These are phyloP conservation scores for Gobius niger DNA, from an alignment of 2,113 vertebrate genomes.

Conservation along the genomic window DNA sequence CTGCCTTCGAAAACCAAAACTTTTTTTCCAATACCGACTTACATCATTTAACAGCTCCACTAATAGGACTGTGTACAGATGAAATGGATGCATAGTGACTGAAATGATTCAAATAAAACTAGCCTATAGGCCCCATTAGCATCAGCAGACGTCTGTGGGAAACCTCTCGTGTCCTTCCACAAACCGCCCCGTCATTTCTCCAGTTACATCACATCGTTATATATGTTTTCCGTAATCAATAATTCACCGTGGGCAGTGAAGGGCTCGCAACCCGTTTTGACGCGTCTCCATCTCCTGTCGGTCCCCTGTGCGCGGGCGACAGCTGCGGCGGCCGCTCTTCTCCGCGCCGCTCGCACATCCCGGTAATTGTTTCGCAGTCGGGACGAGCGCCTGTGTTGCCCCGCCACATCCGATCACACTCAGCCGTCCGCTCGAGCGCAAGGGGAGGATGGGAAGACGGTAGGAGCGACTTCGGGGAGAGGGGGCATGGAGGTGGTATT, in stretches of 20 bases:
- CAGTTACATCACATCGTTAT: conserved; percentile 30
- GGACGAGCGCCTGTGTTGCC: conserved; percentile 46
- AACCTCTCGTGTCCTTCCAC: background rate
- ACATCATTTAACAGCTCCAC: too few species aligned
- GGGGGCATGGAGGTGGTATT: conserved; percentile 14
- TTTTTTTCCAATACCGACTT: too few species aligned
- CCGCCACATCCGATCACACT: conserved; percentile 70
- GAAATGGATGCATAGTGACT: too few species aligned
- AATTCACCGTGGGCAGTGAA: conserved; percentile 48
- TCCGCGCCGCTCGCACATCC: conserved; percentile 54
- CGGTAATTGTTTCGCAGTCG: conserved; percentile 66
- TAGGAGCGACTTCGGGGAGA: conserved; percentile 23
- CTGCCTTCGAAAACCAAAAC: too few species aligned
- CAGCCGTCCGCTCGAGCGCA: conserved; percentile 41
- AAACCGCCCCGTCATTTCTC: conserved; percentile 11
- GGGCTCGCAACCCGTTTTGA: conserved; percentile 57
- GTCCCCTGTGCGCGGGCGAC: conserved; percentile 55
- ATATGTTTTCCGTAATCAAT: conserved; percentile 55
- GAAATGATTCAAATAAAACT: too few species aligned
- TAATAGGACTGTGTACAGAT: too few species aligned
- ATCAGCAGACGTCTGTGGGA: too few species aligned
- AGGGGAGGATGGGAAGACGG: conserved; percentile 43
- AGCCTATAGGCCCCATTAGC: too few species aligned
- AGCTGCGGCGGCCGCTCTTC: conserved; percentile 65
- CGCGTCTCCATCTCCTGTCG: conserved; percentile 59